These are phyloP conservation scores for Tringa solitaria DNA, from an alignment of 2,113 vertebrate genomes.

Conservation along the genomic window DNA sequence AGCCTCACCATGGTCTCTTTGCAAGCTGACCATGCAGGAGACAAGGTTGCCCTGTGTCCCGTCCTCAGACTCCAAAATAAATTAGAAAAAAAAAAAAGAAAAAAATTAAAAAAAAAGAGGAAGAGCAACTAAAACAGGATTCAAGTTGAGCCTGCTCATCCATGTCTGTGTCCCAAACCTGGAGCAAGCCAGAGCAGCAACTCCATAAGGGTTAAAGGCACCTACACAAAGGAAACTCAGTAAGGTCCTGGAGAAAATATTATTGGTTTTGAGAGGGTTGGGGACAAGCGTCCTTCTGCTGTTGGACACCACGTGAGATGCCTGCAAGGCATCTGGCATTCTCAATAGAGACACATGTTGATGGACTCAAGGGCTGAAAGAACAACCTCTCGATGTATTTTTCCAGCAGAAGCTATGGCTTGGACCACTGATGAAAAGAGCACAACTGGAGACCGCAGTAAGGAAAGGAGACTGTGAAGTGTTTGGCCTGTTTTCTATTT, in stretches of 20 bases:
- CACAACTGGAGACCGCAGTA: neutral
- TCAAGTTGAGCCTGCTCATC: neutral
- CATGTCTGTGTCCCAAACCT: neutral
- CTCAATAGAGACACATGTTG: rapidly evolving
- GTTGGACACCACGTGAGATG: neutral
- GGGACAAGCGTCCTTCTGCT: neutral
- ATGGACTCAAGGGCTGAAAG: neutral
- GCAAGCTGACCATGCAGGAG: neutral
- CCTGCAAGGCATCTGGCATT: neutral
- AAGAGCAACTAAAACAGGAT: neutral
- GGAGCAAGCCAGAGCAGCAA: neutral
- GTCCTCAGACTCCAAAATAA: neutral
- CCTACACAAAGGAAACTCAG: neutral
- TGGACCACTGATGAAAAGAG: neutral
- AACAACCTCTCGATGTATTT: neutral
- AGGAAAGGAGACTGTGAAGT: neutral
- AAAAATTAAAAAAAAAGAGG: neutral
- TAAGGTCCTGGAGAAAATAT: neutral
- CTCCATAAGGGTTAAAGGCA: neutral
- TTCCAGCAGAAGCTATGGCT: neutral
- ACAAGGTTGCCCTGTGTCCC: neutral
- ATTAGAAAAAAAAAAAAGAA: too few species aligned
- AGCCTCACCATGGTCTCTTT: neutral
- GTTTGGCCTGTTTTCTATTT: neutral
- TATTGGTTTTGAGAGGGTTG: neutral